Percentiles rank a stretch among this genome's conserved stretches.
phyloP scores from a whole-genome alignment of 2,113 vertebrate genomes.

The Boulengeromyrus knoepffleri region DNA sequence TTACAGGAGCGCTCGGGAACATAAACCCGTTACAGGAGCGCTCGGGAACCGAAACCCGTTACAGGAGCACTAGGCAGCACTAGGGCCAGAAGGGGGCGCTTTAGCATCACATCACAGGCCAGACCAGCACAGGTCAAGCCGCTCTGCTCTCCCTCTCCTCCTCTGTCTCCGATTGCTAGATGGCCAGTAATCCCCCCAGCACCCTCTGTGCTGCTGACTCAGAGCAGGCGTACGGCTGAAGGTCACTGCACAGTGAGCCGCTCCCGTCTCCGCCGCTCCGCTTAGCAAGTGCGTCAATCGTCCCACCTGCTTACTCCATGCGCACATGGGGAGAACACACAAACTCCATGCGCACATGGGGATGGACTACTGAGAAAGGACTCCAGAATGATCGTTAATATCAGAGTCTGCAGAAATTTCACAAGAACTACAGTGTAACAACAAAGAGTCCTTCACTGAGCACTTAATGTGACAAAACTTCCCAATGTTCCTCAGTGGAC shows the following conservation, averaged over 20 bases:
- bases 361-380: too few species aligned
- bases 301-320: neutral
- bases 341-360: too few species aligned
- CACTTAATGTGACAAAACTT: too few species aligned
- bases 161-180: neutral
- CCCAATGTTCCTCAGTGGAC: too few species aligned
- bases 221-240: neutral
- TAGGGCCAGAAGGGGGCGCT: neutral
- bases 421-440: too few species aligned
- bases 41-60: neutral
- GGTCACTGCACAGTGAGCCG: slow-evolving; percentile 31
- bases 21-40: neutral
- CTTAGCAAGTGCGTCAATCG: neutral
- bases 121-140: neutral
- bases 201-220: neutral
- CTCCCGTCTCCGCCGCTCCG: neutral
- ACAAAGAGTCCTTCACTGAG: too few species aligned
- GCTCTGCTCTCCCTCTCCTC: slow-evolving; percentile 16
- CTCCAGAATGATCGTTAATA: too few species aligned
- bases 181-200: neutral
- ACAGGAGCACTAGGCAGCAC: neutral
- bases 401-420: too few species aligned
- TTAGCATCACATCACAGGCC: neutral
- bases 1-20: neutral
- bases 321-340: too few species aligned